A percentile compares a stretch with the other conserved stretches of the same genome.
These are phyloP conservation scores for Palloptera scutellata DNA, from an alignment of 2,888 invertebrate genomes.

Conservation along the genomic window DNA sequence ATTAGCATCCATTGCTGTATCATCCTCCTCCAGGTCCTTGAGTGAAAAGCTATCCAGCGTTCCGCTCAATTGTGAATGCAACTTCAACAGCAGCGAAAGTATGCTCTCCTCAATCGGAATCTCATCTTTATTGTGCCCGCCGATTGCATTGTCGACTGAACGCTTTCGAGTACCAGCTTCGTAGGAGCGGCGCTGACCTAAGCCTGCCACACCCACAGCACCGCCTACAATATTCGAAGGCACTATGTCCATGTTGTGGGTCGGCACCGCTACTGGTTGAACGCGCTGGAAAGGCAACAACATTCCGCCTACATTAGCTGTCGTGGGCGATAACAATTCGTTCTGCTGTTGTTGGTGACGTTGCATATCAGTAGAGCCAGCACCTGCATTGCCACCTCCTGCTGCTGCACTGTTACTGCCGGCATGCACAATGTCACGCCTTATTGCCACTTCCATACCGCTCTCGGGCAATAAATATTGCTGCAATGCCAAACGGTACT, in stretches of 20 bases:
- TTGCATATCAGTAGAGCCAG: constrained; percentile 25
- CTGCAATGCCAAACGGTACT: constrained; percentile 58
- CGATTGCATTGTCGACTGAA: constrained; percentile 61
- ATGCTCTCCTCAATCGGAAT: constrained; percentile 85
- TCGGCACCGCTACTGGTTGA: constrained; percentile 63
- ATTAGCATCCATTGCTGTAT: constrained; percentile 15
- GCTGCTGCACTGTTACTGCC: constrained; percentile 20
- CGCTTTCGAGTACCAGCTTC: constrained; percentile 57
- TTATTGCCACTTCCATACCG: constrained; percentile 64
- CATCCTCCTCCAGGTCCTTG: constrained; percentile 62
- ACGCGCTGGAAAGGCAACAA: constrained; percentile 63
- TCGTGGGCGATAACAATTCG: constrained; percentile 62
- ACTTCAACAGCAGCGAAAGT: constrained; percentile 84
- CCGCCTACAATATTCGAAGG: constrained; percentile 61
- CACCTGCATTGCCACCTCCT: constrained; percentile 20
- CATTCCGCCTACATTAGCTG: constrained; percentile 54
- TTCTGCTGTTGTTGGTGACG: constrained; percentile 44
- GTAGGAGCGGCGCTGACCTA: constrained; percentile 48
- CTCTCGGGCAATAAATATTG: constrained; percentile 59
- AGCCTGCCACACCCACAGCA: constrained; percentile 40
- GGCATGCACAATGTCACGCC: constrained; percentile 54
- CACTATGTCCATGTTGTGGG: constrained; percentile 64
- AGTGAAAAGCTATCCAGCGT: constrained; percentile 80
- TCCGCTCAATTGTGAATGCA: constrained; percentile 89
- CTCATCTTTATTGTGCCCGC: constrained; percentile 65